These are phyloP conservation scores for Cyanoderma ruficeps DNA, from an alignment of 2,113 vertebrate genomes.

Conservation along the genomic window DNA sequence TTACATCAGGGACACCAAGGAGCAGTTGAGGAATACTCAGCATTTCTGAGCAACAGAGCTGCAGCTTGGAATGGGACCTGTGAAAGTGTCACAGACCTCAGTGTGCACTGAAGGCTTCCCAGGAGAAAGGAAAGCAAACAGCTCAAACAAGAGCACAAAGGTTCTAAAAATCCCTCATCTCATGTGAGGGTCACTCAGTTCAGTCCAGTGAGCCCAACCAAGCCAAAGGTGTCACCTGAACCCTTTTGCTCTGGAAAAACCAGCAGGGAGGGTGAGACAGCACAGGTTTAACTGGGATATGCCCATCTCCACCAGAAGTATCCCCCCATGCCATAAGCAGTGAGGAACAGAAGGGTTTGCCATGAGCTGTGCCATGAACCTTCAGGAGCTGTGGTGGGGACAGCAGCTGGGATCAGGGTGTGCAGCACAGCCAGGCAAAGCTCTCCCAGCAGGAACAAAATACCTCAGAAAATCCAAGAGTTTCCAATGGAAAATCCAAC, in stretches of 20 bases:
- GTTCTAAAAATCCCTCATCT: background rate
- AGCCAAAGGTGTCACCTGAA: background rate
- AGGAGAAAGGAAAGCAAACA: background rate
- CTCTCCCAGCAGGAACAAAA: background rate
- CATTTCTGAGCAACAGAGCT: background rate
- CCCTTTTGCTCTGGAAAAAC: background rate
- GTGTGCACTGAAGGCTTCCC: background rate
- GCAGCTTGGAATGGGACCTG: background rate
- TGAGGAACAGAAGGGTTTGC: background rate
- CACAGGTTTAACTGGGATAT: background rate
- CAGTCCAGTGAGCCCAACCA: background rate
- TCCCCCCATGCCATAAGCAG: rapidly evolving
- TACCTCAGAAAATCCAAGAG: background rate
- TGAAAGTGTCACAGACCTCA: background rate
- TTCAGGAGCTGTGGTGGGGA: background rate
- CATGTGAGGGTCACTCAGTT: background rate
- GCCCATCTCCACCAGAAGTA: background rate
- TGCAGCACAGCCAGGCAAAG: background rate
- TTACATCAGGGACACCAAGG: background rate
- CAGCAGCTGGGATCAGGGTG: background rate
- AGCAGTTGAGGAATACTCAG: background rate
- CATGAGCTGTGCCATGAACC: background rate
- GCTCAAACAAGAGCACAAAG: background rate
- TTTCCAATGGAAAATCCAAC: background rate
- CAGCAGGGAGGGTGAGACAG: background rate